Evolutionary conservation across 2,888 invertebrate genomes (phyloP).

Genomic region (Leistus spinibarbis): DNA sequence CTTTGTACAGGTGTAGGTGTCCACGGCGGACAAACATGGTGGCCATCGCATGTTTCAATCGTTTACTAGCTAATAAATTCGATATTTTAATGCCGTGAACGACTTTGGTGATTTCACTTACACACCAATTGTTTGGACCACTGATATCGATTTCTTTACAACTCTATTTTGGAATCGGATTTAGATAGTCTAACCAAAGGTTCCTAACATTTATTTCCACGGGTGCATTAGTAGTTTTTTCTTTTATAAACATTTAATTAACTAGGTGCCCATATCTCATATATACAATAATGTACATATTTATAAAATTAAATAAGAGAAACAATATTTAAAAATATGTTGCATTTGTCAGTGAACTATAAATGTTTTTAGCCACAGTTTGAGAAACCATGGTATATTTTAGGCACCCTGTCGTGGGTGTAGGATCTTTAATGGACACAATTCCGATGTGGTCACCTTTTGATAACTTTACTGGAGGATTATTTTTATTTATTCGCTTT

Average conservation of each 20-base stretch:
- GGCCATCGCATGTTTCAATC: conserved; percentile 31
- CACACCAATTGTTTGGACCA: conserved; percentile 2
- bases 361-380: too few relatives aligned
- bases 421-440: conserved; percentile 4
- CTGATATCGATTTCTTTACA: not conserved
- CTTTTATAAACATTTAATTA: too few relatives aligned
- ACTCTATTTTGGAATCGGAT: conserved; percentile 1
- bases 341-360: too few relatives aligned
- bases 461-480: conserved; percentile 17
- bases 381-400: too few relatives aligned
- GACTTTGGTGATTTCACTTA: conserved; percentile 31
- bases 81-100: conserved; percentile 26
- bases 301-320: too few relatives aligned
- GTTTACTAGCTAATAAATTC: conserved; percentile 32
- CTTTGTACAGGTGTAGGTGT: conserved; percentile 27
- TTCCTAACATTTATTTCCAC: not conserved
- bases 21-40: conserved; percentile 22
- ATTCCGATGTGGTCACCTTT: not conserved
- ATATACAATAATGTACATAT: too few relatives aligned
- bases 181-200: not conserved
- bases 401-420: conserved; percentile 8
- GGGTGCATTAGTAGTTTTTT: not conserved
- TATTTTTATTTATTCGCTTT: conserved; percentile 19
- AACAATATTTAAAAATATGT: too few relatives aligned
- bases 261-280: too few relatives aligned